phyloP scores from a whole-genome alignment of 1,140 invertebrate genomes.

The Drosophila quadrilineata region DNA sequence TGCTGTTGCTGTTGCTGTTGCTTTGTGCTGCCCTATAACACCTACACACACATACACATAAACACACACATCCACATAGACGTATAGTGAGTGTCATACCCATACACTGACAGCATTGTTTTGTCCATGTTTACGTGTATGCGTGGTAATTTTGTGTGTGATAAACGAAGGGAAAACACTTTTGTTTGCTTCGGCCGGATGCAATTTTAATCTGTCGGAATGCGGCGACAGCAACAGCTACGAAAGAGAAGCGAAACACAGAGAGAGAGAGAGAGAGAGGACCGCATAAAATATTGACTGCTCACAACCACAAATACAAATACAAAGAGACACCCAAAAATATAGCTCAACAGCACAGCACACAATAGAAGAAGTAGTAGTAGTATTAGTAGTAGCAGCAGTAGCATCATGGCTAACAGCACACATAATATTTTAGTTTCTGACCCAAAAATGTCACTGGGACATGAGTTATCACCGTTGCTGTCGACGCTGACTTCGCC shows the following conservation, averaged over 20 bases:
- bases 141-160: conserved; percentile 38
- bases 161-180: conserved; percentile 62
- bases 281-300: conserved; percentile 69
- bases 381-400: not conserved
- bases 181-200: conserved; percentile 68
- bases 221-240: conserved; percentile 38
- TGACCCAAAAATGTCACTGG: conserved; percentile 79
- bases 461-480: conserved; percentile 75
- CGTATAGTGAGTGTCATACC: no score
- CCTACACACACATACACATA: no score
- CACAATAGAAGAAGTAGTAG: not conserved
- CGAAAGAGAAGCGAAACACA: not conserved
- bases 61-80: no score
- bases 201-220: conserved; percentile 77
- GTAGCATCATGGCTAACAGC: conserved; percentile 32
- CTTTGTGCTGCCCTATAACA: conserved; percentile 36
- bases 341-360: conserved; percentile 17
- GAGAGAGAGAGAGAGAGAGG: conserved; percentile 19
- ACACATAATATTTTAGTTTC: conserved; percentile 79
- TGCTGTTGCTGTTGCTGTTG: conserved; percentile 11
- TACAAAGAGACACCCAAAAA: conserved; percentile 17
- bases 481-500: conserved; percentile 23
- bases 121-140: conserved; percentile 8
- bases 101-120: no score
- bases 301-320: conserved; percentile 56